Evolutionary conservation across 2,113 vertebrate genomes (phyloP).

Genomic region (Pachycephala philippinensis): DNA sequence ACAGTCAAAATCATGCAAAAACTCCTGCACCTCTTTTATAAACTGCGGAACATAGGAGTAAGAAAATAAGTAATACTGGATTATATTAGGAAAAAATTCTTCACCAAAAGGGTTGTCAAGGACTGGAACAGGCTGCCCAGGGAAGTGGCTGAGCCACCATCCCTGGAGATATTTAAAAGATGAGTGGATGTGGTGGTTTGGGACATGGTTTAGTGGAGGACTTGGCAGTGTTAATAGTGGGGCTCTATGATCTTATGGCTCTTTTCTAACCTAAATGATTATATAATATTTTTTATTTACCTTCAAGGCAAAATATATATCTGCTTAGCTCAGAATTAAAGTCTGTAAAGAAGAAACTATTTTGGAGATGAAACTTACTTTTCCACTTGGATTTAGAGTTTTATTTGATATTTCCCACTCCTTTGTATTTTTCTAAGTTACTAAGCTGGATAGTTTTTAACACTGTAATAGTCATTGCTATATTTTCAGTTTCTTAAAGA

Average conservation of each 20-base stretch:
- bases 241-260: neutral
- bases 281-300: neutral
- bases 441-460: neutral
- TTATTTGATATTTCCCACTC: neutral
- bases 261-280: neutral
- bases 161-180: neutral
- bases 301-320: neutral
- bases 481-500: neutral
- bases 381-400: neutral
- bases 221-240: neutral
- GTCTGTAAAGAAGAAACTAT: neutral
- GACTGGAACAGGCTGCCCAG: neutral
- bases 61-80: neutral
- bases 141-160: neutral
- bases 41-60: neutral
- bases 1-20: neutral
- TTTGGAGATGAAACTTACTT: neutral
- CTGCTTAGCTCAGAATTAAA: neutral
- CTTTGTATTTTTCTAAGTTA: neutral
- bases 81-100: neutral
- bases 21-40: neutral
- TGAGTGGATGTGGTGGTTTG: rapidly evolving
- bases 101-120: neutral
- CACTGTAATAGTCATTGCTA: neutral
- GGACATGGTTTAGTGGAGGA: neutral